Evolutionary conservation across 2,113 vertebrate species (phyloP), one percentile per base, ranked within the genome.

Genomic region (Eira barbara): DNA sequence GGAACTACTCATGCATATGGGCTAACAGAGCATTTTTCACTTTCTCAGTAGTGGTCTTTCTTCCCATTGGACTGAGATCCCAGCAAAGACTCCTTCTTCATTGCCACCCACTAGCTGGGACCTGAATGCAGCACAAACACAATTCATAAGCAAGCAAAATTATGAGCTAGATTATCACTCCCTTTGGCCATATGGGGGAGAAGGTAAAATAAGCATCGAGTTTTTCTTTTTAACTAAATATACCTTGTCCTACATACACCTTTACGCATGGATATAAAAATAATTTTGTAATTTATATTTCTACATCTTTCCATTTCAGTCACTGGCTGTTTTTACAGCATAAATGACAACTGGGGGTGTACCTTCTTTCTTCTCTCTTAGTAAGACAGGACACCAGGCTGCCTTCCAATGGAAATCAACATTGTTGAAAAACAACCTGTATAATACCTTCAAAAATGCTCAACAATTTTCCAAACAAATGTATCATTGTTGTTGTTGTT

Each of bases 151-250:
- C 23, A 95, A 84, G 49, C 81, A 95, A 92, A 92, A 81, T 76
- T 73, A 94, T 76, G 52, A 61, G 61, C 79, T 87, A 97, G 61
- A 92, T 96, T 92, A 92, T 86, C 42, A 96, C 21, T 92, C 25
- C 13, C 71, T 95, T 94, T 91, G 71, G 61, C 87, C 94, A 92
- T 84, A 95, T 96, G 83, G 69, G 59, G 34, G 13, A 96, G 52
- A 93, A 90, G 10, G 34, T 78, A 94, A 98, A 98, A 96, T 89
- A 96, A 98, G 94, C 88, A 95, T 12, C 10, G 20, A 86, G 31
- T 47, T 78, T 89, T 85, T 95, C 59, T 89, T 94, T 97, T 94
- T 69, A 92, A 91, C 57, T 97, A 96, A 98, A 97, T 97, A 96
- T 94, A 97, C 67, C 61, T 96, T 79, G 86, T 63, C 83, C 82